Percentiles rank a stretch among this genome's conserved stretches.
phyloP scores from a whole-genome alignment of 1,140 invertebrate species.

The Ceratosolen solmsi region DNA sequence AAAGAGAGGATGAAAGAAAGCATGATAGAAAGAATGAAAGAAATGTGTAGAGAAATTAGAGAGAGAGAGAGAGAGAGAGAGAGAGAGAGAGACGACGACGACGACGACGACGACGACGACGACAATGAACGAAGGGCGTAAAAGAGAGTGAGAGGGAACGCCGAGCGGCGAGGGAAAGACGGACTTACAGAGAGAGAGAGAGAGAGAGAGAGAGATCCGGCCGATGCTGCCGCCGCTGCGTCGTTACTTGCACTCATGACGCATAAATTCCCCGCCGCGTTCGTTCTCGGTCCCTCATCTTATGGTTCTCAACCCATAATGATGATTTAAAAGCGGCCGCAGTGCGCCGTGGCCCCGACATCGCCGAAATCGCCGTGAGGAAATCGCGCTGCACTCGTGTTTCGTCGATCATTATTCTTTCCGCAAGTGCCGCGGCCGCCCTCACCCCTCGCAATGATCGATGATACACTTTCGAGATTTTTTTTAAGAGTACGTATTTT shows the following conservation, averaged over 20 bases:
- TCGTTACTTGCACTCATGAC: slow-evolving; percentile 52
- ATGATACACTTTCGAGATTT: neutral
- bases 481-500: neutral
- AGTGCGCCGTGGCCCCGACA: neutral
- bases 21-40: neutral
- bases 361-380: slow-evolving; percentile 18
- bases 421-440: neutral
- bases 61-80: neutral
- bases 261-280: slow-evolving; percentile 48
- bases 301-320: slow-evolving; percentile 46
- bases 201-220: slow-evolving; percentile 26
- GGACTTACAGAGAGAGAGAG: slow-evolving; percentile 20
- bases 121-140: neutral
- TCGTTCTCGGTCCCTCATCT: neutral
- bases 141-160: neutral
- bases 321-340: slow-evolving; percentile 45
- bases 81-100: neutral
- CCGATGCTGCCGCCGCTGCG: slow-evolving; percentile 39
- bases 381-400: slow-evolving; percentile 11
- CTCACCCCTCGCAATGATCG: neutral
- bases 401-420: slow-evolving; percentile 32
- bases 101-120: neutral
- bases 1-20: too few species aligned
- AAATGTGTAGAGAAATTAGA: neutral
- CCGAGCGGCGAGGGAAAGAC: neutral